These are phyloP conservation scores for Monomorium pharaonis DNA, from an alignment of 1,140 invertebrate genomes.

Conservation along the genomic window DNA sequence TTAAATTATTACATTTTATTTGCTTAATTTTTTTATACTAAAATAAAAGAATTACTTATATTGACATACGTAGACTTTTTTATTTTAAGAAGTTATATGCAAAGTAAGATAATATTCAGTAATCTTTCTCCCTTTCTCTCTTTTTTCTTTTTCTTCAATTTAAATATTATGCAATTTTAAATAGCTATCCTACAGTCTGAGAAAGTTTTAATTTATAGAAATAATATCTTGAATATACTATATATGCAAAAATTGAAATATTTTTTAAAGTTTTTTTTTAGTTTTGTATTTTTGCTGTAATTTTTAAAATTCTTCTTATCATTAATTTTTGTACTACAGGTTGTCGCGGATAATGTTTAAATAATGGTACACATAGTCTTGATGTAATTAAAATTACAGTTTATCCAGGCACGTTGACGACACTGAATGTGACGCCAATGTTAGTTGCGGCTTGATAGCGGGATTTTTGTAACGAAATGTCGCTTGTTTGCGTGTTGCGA, in stretches of 20 bases:
- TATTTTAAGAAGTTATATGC: neutral
- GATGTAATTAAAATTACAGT: conserved; percentile 31
- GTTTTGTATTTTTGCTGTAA: too few species aligned
- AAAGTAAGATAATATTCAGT: neutral
- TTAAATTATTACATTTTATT: too few species aligned
- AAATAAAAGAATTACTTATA: neutral
- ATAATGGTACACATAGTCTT: neutral
- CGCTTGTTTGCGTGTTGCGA: conserved; percentile 43
- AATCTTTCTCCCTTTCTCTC: neutral
- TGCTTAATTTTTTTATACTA: neutral
- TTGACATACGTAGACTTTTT: neutral
- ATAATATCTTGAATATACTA: neutral
- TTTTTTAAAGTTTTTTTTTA: neutral
- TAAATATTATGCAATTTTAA: neutral
- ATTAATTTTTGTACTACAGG: neutral
- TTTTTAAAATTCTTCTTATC: neutral
- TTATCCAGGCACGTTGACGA: neutral
- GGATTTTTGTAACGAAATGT: conserved; percentile 43
- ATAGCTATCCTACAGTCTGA: neutral
- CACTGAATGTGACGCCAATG: neutral
- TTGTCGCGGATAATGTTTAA: conserved; percentile 14
- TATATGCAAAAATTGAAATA: neutral
- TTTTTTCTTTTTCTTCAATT: too few species aligned
- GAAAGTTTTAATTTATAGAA: neutral
- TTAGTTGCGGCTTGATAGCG: conserved; percentile 29